phyloP scores from a whole-genome alignment of 2,888 invertebrate genomes.

The Drosophila yooni region DNA sequence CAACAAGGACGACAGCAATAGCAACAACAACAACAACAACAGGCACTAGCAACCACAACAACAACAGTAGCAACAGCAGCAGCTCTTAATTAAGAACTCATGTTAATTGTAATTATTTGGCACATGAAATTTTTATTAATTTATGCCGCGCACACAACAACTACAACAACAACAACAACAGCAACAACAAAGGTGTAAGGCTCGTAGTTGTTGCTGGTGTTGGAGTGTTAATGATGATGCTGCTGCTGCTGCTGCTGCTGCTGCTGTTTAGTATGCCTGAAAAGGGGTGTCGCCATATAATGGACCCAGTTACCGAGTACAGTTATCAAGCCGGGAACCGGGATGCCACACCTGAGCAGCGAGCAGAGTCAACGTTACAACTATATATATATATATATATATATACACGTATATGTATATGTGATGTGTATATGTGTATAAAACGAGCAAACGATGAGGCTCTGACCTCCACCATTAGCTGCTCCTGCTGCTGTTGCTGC shows the following conservation, averaged over 20 bases:
- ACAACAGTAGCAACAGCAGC: constrained; percentile 15
- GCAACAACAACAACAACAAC: constrained; percentile 55
- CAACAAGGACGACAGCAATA: constrained; percentile 72
- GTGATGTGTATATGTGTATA: constrained; percentile 41
- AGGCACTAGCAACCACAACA: constrained; percentile 41
- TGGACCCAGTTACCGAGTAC: constrained; percentile 45
- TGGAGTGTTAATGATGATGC: constrained; percentile 76
- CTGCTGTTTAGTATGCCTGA: constrained; percentile 67
- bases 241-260: constrained; percentile 38
- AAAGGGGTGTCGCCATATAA: constrained; percentile 55
- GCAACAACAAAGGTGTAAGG: constrained; percentile 65
- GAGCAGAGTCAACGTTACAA: constrained; percentile 19
- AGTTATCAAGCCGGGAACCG: constrained; percentile 44
- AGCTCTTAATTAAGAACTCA: constrained; percentile 84
- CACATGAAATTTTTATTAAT: constrained; percentile 84
- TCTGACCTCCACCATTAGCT: constrained; percentile 27
- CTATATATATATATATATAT: constrained; percentile 1
- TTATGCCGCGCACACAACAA: constrained; percentile 70
- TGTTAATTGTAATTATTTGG: constrained; percentile 84
- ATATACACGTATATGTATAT: neutral
- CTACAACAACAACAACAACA: constrained; percentile 38
- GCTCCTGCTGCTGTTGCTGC: constrained; percentile 30
- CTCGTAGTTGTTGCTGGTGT: constrained; percentile 48
- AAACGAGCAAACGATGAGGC: constrained; percentile 77
- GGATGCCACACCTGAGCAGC: constrained; percentile 17